Conservation (phyloP, 2,113 vertebrate species). For the Octodon degus region DNA sequence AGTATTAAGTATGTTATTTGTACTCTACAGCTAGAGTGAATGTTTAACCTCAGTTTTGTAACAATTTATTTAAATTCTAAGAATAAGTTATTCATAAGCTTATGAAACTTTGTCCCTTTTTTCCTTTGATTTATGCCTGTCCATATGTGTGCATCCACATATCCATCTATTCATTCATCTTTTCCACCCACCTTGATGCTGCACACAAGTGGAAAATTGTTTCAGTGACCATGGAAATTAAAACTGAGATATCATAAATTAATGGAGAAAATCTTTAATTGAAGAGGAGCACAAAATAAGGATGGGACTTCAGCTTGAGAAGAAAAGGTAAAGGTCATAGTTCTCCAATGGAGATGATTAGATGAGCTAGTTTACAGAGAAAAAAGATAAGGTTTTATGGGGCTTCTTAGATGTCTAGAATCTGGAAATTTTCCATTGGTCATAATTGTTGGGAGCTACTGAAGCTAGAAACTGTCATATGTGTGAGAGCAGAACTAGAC, state of each 20-base stretch:
- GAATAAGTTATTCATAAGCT: neutral
- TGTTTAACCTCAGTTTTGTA: neutral
- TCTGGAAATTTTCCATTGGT: neutral
- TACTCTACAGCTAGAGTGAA: neutral
- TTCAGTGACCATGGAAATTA: neutral
- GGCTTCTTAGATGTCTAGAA: neutral
- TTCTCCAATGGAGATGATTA: neutral
- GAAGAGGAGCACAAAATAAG: neutral
- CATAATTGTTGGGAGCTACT: neutral
- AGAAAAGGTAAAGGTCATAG: neutral
- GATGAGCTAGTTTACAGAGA: neutral
- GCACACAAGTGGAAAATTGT: neutral
- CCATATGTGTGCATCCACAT: neutral
- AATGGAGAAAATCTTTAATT: neutral
- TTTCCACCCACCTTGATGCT: neutral
- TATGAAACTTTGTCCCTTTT: neutral
- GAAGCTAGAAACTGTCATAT: too few species aligned
- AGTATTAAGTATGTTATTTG: neutral
- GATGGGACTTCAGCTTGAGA: neutral
- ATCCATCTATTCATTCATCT: neutral
- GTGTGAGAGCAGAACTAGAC: too few species aligned
- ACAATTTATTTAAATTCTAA: constrained; percentile 24
- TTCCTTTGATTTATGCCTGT: neutral
- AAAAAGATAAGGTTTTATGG: neutral
- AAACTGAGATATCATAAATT: neutral